phyloP scores from a whole-genome alignment of 1,140 invertebrate species.

The Kradibia gibbosae region DNA sequence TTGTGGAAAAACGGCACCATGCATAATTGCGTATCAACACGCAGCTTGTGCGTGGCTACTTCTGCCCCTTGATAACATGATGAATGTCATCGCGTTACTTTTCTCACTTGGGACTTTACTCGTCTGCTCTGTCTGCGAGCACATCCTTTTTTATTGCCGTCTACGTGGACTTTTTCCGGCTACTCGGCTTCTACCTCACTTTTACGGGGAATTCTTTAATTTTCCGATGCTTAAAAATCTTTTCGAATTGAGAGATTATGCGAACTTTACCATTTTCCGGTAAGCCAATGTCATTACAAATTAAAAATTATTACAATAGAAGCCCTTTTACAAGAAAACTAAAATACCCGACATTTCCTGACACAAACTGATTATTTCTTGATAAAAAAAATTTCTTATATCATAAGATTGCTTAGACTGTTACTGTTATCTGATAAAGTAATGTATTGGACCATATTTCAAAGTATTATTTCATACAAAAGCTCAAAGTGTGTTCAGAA shows the following conservation, averaged over 20 bases:
- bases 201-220: neutral
- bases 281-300: too few species aligned
- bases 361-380: too few species aligned
- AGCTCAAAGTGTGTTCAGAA: neutral
- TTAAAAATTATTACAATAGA: too few species aligned
- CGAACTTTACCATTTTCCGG: neutral
- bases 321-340: too few species aligned
- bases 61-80: constrained; percentile 69
- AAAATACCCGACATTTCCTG: too few species aligned
- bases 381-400: neutral
- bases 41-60: constrained; percentile 60
- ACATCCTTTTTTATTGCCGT: neutral
- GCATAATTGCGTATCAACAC: constrained; percentile 74
- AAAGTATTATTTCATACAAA: neutral
- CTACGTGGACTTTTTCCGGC: neutral
- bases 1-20: constrained; percentile 62
- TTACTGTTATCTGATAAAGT: neutral
- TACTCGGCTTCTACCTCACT: neutral
- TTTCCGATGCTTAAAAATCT: neutral
- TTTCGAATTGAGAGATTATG: neutral
- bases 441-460: neutral
- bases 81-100: constrained; percentile 62
- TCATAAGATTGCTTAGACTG: neutral
- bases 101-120: constrained; percentile 15
- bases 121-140: neutral